These are phyloP conservation scores for Acanthacorydalis orientalis DNA, from an alignment of 2,888 invertebrate genomes.

Conservation along the genomic window DNA sequence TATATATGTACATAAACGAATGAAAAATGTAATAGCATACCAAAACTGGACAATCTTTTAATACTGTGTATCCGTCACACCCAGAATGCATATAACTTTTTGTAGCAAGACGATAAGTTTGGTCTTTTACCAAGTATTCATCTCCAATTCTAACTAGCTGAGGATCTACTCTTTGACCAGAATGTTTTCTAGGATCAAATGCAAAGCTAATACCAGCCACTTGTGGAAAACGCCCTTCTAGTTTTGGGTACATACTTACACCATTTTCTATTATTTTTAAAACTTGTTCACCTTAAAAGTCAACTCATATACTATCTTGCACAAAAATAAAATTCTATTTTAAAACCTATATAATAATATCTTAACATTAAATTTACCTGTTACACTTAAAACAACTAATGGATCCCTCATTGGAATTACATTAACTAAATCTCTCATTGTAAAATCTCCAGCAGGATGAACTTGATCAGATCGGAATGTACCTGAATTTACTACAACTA, in stretches of 20 bases:
- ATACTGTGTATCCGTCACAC: slow-evolving; percentile 71
- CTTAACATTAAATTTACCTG: slow-evolving; percentile 31
- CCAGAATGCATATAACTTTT: slow-evolving; percentile 69
- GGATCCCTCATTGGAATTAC: slow-evolving; percentile 79
- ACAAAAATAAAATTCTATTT: too few species aligned
- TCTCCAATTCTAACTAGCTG: slow-evolving; percentile 69
- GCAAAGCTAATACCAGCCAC: slow-evolving; percentile 64
- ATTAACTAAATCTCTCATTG: slow-evolving; percentile 63
- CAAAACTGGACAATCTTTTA: slow-evolving; percentile 55
- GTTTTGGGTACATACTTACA: slow-evolving; percentile 68
- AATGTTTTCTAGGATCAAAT: slow-evolving; percentile 51
- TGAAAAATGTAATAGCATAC: slow-evolving; percentile 30
- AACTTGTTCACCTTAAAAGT: slow-evolving; percentile 37
- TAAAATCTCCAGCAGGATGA: slow-evolving; percentile 72
- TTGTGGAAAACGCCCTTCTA: slow-evolving; percentile 81
- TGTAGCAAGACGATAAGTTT: slow-evolving; percentile 60
- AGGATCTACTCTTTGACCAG: slow-evolving; percentile 53
- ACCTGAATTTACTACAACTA: slow-evolving; percentile 77
- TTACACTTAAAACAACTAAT: slow-evolving; percentile 55
- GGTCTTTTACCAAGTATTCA: slow-evolving; percentile 54
- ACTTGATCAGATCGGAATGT: slow-evolving; percentile 65
- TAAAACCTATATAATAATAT: too few species aligned
- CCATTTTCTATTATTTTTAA: slow-evolving; percentile 66
- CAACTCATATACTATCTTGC: background rate
- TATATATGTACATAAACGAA: background rate